phyloP scores from a whole-genome alignment of 2,888 invertebrate genomes.

The Scaptomyza polygonia region DNA sequence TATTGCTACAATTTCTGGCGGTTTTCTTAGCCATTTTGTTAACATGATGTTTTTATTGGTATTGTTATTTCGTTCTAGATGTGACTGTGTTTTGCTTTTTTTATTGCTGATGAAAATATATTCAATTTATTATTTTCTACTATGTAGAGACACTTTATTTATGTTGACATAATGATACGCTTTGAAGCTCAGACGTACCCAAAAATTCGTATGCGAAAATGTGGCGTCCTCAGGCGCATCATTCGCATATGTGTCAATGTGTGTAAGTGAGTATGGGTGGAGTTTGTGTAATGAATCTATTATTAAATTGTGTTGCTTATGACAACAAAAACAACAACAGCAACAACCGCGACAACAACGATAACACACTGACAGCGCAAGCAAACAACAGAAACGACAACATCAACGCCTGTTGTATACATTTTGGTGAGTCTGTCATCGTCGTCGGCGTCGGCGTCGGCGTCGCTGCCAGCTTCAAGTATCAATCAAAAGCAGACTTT shows the following conservation, averaged over 20 bases:
- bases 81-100: conserved; percentile 54
- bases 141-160: conserved; percentile 74
- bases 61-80: conserved; percentile 39
- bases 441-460: conserved; percentile 11
- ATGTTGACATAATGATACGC: conserved; percentile 68
- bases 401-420: conserved; percentile 38
- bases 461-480: conserved; percentile 57
- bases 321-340: conserved; percentile 58
- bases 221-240: conserved; percentile 17
- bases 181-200: conserved; percentile 34
- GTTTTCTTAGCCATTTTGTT: conserved; percentile 67
- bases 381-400: conserved; percentile 41
- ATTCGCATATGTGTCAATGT: conserved; percentile 22
- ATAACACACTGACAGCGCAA: conserved; percentile 30
- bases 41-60: conserved; percentile 71
- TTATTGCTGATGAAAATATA: conserved; percentile 77
- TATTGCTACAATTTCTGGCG: conserved; percentile 41
- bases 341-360: conserved; percentile 46
- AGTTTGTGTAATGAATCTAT: conserved; percentile 72
- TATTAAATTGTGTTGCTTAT: conserved; percentile 76
- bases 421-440: conserved; percentile 31
- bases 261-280: conserved; percentile 1
- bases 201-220: conserved; percentile 47
- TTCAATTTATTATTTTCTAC: conserved; percentile 75
- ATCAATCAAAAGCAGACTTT: conserved; percentile 74